Conservation (phyloP, 2,888 invertebrate species). For the Eristalis pertinax region DNA sequence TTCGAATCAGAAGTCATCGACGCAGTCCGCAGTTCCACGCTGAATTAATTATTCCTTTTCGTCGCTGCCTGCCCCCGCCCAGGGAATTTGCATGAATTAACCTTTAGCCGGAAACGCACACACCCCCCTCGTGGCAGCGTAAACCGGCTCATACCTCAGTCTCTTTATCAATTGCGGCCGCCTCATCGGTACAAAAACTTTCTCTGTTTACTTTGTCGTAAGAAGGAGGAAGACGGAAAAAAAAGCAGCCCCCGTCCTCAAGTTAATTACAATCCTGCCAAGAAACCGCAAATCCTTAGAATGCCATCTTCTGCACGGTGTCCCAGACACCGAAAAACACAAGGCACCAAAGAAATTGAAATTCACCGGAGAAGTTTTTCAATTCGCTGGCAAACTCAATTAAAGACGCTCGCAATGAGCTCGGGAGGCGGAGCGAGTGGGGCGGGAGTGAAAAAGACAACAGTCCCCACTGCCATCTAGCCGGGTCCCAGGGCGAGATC, state of each 20-base stretch:
- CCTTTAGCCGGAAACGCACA: conserved; percentile 41
- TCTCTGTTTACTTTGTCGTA: conserved; percentile 64
- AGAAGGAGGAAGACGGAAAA: conserved; percentile 18
- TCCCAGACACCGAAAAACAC: conserved; percentile 34
- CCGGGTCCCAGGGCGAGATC: conserved; percentile 19
- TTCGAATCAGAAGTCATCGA: conserved; percentile 41
- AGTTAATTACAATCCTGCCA: conserved; percentile 70
- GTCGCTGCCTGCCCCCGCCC: neutral
- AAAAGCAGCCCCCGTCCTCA: conserved; percentile 34
- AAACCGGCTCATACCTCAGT: conserved; percentile 12
- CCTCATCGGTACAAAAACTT: conserved; percentile 47
- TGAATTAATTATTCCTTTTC: conserved; percentile 45
- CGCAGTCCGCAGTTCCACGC: conserved; percentile 15
- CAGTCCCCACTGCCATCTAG: conserved; percentile 35
- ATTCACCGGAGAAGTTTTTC: conserved; percentile 73
- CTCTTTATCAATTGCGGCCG: conserved; percentile 62
- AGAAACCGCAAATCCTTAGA: conserved; percentile 66
- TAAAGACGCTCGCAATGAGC: conserved; percentile 46
- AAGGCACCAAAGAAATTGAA: conserved; percentile 56
- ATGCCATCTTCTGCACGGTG: conserved; percentile 59
- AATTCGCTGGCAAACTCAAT: conserved; percentile 71
- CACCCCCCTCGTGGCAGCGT: neutral
- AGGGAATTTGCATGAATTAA: conserved; percentile 70
- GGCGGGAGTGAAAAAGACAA: conserved; percentile 32
- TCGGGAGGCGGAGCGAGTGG: neutral